Conservation (phyloP, 2,113 vertebrate genomes). For the Oreochromis spilurus region DNA sequence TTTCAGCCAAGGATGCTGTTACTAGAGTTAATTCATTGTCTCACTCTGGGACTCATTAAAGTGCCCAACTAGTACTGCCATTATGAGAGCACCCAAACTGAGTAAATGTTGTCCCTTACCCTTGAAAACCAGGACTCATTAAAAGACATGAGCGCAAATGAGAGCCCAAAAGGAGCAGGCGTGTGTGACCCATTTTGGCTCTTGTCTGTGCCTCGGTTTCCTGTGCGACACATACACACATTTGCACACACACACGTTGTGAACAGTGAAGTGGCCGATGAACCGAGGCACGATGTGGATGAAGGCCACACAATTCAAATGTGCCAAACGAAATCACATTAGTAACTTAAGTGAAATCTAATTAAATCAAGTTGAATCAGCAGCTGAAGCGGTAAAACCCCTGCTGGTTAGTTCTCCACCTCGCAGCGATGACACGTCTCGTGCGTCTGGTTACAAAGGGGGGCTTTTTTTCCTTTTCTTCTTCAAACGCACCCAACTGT, state of each 20-base stretch:
- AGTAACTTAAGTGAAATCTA: slow-evolving; percentile 44
- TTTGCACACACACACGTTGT: not conserved
- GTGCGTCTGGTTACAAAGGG: not conserved
- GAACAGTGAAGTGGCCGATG: not conserved
- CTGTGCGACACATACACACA: not conserved
- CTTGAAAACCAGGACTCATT: slow-evolving; percentile 37
- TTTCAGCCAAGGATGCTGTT: slow-evolving; percentile 6
- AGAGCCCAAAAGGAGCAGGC: slow-evolving; percentile 35
- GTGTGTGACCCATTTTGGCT: slow-evolving; percentile 48
- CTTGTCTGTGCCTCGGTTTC: not conserved
- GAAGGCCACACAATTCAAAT: slow-evolving; percentile 34
- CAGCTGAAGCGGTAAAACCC: slow-evolving; percentile 24
- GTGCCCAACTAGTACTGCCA: not conserved
- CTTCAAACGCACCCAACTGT: not conserved
- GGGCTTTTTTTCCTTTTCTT: not conserved
- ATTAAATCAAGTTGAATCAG: slow-evolving; percentile 50
- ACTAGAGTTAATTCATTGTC: slow-evolving; percentile 15
- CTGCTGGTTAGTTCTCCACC: slow-evolving; percentile 33
- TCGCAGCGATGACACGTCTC: not conserved
- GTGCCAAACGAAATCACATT: slow-evolving; percentile 48
- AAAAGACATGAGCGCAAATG: slow-evolving; percentile 31
- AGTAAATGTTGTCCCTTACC: slow-evolving; percentile 39
- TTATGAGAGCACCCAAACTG: slow-evolving; percentile 28
- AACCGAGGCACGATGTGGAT: slow-evolving; percentile 1
- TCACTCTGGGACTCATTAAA: slow-evolving; percentile 49